These are phyloP conservation scores for Malurus elegans DNA, from an alignment of 2,113 vertebrate species.

Conservation along the genomic window DNA sequence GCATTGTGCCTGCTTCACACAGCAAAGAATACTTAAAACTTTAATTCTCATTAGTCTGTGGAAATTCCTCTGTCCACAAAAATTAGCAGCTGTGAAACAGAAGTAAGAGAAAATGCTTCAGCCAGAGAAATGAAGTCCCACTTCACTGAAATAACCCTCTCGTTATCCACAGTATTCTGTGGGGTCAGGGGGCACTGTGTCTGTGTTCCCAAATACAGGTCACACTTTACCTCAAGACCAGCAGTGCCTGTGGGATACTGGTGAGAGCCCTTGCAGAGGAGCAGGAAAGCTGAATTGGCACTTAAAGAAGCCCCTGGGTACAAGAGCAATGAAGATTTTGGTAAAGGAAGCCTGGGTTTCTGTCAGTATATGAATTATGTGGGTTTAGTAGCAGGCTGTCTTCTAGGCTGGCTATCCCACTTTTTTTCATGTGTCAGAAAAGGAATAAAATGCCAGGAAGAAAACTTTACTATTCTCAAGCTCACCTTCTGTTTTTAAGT, in stretches of 20 bases:
- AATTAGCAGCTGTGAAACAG: neutral
- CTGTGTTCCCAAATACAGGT: neutral
- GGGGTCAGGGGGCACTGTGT: neutral
- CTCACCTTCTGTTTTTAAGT: slow-evolving; percentile 28
- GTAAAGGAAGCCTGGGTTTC: neutral
- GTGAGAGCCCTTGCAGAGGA: neutral
- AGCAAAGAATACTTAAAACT: neutral
- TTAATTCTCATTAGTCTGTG: neutral
- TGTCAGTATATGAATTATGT: neutral
- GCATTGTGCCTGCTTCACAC: neutral
- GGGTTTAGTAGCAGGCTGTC: neutral
- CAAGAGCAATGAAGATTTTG: neutral
- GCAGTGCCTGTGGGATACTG: neutral
- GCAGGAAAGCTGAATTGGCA: neutral
- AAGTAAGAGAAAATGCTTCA: neutral
- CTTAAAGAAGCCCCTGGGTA: neutral
- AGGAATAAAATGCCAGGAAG: neutral
- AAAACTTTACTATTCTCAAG: neutral
- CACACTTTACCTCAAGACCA: neutral
- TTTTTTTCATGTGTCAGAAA: neutral
- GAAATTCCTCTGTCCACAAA: neutral
- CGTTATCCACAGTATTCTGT: accelerated
- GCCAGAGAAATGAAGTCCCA: neutral
- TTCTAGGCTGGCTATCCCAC: neutral
- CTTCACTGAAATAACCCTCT: neutral